Evolutionary conservation across 2,797 vertebrate genomes (phyloP).

Genomic region (Neopelma chrysocephalum): DNA sequence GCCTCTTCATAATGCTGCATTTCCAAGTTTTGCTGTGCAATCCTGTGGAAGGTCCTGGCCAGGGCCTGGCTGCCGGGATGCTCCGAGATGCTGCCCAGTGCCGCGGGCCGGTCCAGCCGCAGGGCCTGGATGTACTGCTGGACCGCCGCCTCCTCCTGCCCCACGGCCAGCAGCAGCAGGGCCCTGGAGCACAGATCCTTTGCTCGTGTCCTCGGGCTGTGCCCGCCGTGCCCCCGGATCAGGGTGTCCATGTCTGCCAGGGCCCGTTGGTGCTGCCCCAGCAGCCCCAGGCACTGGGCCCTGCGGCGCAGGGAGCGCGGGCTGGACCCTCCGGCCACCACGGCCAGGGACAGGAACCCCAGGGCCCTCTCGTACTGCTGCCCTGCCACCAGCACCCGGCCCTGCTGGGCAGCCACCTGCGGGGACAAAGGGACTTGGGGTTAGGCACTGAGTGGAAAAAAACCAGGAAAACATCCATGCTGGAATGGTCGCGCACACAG

Average conservation of each 20-base stretch:
- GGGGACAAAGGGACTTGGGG: background rate
- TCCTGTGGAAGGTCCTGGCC: constrained; percentile 75
- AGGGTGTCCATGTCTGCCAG: constrained; percentile 83
- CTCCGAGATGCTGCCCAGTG: constrained; percentile 74
- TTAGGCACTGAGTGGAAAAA: background rate
- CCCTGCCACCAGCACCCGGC: constrained; percentile 67
- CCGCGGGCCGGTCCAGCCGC: constrained; percentile 73
- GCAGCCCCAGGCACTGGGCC: constrained; percentile 80
- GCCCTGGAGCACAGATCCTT: constrained; percentile 86
- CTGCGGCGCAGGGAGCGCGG: constrained; percentile 81
- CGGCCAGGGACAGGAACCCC: constrained; percentile 82
- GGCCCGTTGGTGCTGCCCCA: constrained; percentile 77
- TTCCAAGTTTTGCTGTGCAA: constrained; percentile 77
- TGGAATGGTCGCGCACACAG: background rate
- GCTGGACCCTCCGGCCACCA: constrained; percentile 72
- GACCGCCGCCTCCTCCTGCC: constrained; percentile 78
- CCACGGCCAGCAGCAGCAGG: constrained; percentile 76
- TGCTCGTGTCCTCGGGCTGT: constrained; percentile 55
- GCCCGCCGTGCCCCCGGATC: constrained; percentile 68
- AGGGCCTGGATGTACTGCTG: constrained; percentile 84
- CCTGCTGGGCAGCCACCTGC: constrained; percentile 87
- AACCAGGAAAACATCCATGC: background rate
- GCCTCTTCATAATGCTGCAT: constrained; percentile 78
- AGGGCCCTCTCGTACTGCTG: constrained; percentile 78
- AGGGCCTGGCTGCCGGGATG: constrained; percentile 73